Conservation (phyloP, 2,888 invertebrate genomes). For the Pardosa pseudoannulata region DNA sequence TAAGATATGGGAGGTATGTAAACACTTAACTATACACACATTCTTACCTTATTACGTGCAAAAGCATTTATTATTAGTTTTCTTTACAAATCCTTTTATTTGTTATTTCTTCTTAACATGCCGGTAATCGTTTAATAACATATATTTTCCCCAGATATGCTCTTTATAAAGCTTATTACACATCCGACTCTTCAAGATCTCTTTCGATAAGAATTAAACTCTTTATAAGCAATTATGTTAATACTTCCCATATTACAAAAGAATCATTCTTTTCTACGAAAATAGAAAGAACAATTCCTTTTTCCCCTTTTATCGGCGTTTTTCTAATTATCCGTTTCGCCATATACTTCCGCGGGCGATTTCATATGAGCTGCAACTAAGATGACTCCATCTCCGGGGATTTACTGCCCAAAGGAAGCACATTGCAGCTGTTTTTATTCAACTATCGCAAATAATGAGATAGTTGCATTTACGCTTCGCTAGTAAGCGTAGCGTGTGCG, state of each 20-base stretch:
- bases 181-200: not conserved
- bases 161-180: not conserved
- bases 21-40: too few species aligned
- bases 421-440: not conserved
- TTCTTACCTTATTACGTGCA: too few species aligned
- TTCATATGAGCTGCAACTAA: not conserved
- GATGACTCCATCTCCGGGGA: not conserved
- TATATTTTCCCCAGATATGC: too few species aligned
- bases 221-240: not conserved
- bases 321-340: not conserved
- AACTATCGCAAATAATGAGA: conserved; percentile 24
- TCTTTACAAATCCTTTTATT: too few species aligned
- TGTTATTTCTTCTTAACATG: too few species aligned
- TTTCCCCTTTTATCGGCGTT: not conserved
- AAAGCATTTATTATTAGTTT: too few species aligned
- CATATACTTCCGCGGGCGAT: conserved; percentile 1
- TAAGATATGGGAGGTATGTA: too few species aligned
- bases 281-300: not conserved
- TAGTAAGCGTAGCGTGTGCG: conserved; percentile 7
- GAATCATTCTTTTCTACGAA: not conserved
- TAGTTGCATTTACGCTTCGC: conserved; percentile 18
- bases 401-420: not conserved
- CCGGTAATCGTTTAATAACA: too few species aligned
- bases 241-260: not conserved
- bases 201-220: not conserved